Evolutionary conservation across 1,140 invertebrate genomes (phyloP).

Genomic region (Drosophila tsacasi): DNA sequence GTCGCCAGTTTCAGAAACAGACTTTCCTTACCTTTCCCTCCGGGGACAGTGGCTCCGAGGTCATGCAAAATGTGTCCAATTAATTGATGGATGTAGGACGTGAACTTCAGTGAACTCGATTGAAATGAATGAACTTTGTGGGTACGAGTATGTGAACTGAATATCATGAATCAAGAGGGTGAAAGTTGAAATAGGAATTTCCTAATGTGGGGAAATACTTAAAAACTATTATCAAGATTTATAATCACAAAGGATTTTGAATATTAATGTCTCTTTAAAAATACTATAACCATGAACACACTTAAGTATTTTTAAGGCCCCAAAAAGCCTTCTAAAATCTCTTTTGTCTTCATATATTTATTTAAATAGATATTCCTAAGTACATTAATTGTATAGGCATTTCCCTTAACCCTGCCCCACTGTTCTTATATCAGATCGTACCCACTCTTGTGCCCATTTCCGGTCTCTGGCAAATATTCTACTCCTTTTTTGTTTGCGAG

Average conservation of each 20-base stretch:
- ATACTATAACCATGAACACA: too few relatives aligned
- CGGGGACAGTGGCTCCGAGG: constrained; percentile 37
- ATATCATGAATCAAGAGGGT: neutral
- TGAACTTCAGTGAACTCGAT: constrained; percentile 9
- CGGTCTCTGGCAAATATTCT: constrained; percentile 34
- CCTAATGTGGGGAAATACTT: too few relatives aligned
- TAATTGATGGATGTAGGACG: constrained; percentile 36
- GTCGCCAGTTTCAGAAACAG: constrained; percentile 60
- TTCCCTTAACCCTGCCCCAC: neutral
- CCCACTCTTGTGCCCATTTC: constrained; percentile 13
- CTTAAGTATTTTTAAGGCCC: neutral
- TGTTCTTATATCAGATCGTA: constrained; percentile 16
- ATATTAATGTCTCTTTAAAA: neutral
- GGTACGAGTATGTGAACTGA: constrained; percentile 1
- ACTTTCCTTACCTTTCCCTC: constrained; percentile 15
- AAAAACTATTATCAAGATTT: neutral
- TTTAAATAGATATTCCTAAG: too few relatives aligned
- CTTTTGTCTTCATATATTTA: too few relatives aligned
- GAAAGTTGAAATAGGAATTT: neutral
- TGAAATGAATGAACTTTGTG: constrained; percentile 25
- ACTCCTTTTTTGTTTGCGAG: constrained; percentile 72
- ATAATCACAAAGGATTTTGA: neutral
- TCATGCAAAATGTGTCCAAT: constrained; percentile 25
- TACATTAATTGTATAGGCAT: too few relatives aligned
- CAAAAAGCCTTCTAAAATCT: neutral